phyloP scores from a whole-genome alignment of 2,888 invertebrate species.

The Nemapogon koenigi region DNA sequence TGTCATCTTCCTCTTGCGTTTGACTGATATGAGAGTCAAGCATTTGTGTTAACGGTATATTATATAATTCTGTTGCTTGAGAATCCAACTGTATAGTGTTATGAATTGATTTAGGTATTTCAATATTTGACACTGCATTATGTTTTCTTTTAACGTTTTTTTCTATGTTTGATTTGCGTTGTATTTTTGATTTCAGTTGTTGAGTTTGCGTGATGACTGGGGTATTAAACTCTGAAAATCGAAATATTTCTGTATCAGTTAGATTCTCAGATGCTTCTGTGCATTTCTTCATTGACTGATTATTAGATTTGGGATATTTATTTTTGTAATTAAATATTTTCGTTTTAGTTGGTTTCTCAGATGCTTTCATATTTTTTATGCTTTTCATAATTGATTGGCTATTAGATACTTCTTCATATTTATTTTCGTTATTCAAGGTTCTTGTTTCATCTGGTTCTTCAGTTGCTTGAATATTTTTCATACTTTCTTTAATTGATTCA shows the following conservation, averaged over 20 bases:
- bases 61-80: slow-evolving; percentile 22
- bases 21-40: slow-evolving; percentile 27
- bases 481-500: neutral
- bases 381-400: slow-evolving; percentile 11
- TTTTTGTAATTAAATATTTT: too few species aligned
- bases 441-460: neutral
- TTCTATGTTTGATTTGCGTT: too few species aligned
- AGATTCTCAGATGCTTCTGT: too few species aligned
- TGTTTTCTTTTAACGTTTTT: too few species aligned
- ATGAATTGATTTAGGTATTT: slow-evolving; percentile 4
- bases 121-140: too few species aligned
- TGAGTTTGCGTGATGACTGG: too few species aligned
- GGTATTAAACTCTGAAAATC: too few species aligned
- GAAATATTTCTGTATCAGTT: too few species aligned
- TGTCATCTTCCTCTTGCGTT: slow-evolving; percentile 25
- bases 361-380: slow-evolving; percentile 8
- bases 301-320: too few species aligned
- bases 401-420: neutral
- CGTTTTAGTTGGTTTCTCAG: too few species aligned
- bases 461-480: neutral
- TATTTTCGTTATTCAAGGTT: neutral
- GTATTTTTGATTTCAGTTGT: too few species aligned
- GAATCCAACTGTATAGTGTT: slow-evolving; percentile 18
- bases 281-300: too few species aligned
- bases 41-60: slow-evolving; percentile 22